Conservation (phyloP, 35 echinoderm and acorn worm genomes). For the Stichopus chloronotus region DNA sequence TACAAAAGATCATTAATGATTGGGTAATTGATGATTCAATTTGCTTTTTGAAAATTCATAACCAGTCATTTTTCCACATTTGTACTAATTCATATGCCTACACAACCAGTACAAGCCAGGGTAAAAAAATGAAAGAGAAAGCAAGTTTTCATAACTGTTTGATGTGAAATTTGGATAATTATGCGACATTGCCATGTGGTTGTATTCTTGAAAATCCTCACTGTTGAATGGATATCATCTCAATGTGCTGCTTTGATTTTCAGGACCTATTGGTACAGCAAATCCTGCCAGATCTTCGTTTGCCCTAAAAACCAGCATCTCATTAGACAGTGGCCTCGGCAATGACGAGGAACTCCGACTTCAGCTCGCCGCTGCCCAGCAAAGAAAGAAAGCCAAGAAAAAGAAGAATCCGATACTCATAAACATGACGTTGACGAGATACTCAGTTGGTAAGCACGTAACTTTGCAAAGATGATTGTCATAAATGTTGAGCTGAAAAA, state of each 20-base stretch:
- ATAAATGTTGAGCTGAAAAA: neutral
- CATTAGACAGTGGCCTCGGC: conserved; percentile 48
- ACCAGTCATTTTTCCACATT: too few relatives aligned
- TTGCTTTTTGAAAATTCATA: too few relatives aligned
- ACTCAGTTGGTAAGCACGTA: conserved; percentile 78
- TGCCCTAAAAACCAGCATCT: conserved; percentile 47
- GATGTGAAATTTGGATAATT: too few relatives aligned
- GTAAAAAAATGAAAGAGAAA: too few relatives aligned
- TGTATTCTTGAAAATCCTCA: too few relatives aligned
- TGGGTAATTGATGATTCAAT: too few relatives aligned
- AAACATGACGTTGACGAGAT: conserved; percentile 79
- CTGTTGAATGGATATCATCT: too few relatives aligned
- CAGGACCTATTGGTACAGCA: conserved; percentile 45
- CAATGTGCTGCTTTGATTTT: neutral
- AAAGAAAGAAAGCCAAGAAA: conserved; percentile 68
- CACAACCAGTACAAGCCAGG: too few relatives aligned
- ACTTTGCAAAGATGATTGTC: neutral
- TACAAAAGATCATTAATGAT: too few relatives aligned
- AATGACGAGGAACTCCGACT: conserved; percentile 65
- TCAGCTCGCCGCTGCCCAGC: conserved; percentile 14
- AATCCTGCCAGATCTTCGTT: conserved; percentile 51
- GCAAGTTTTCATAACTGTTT: too few relatives aligned
- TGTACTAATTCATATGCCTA: too few relatives aligned
- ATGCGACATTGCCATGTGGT: too few relatives aligned
- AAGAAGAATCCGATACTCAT: conserved; percentile 67